A percentile compares a stretch with the other conserved stretches of the same genome.
These are phyloP conservation scores for Pseudomugil gertrudae DNA, from an alignment of 2,797 vertebrate genomes.

Conservation along the genomic window DNA sequence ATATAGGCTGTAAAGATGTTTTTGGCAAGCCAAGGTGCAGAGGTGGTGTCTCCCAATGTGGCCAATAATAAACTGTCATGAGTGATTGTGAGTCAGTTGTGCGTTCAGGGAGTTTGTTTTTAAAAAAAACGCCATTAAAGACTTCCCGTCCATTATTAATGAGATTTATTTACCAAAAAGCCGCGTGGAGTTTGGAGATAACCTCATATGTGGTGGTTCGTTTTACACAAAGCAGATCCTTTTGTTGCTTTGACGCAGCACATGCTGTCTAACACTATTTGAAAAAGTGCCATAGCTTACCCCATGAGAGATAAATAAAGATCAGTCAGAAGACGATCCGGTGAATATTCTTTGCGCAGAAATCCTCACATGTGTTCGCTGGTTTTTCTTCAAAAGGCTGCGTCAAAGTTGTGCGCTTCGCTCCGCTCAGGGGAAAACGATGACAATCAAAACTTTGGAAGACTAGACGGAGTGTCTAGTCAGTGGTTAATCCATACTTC, in stretches of 20 bases:
- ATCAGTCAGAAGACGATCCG: slow-evolving; percentile 45
- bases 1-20: neutral
- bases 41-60: neutral
- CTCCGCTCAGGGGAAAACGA: slow-evolving; percentile 8
- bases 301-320: slow-evolving; percentile 75
- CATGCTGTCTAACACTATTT: slow-evolving; percentile 23
- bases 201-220: neutral
- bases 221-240: slow-evolving; percentile 2
- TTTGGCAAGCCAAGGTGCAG: neutral
- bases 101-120: neutral
- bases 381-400: slow-evolving; percentile 27
- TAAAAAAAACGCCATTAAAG: accelerated
- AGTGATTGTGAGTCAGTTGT: neutral
- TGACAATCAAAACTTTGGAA: slow-evolving; percentile 71
- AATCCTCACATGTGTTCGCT: slow-evolving; percentile 59
- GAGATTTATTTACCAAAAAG: neutral
- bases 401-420: slow-evolving; percentile 32
- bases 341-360: slow-evolving; percentile 36
- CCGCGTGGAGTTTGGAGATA: neutral
- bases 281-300: slow-evolving; percentile 64
- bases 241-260: slow-evolving; percentile 32
- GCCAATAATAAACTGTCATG: slow-evolving; percentile 9
- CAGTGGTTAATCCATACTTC: slow-evolving; percentile 69
- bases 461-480: slow-evolving; percentile 47
- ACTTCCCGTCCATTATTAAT: neutral